A percentile compares a stretch with the other conserved stretches of the same genome.
Conservation (phyloP, 92 coral and sea anemone species). For the Pocillopora meandrina region DNA sequence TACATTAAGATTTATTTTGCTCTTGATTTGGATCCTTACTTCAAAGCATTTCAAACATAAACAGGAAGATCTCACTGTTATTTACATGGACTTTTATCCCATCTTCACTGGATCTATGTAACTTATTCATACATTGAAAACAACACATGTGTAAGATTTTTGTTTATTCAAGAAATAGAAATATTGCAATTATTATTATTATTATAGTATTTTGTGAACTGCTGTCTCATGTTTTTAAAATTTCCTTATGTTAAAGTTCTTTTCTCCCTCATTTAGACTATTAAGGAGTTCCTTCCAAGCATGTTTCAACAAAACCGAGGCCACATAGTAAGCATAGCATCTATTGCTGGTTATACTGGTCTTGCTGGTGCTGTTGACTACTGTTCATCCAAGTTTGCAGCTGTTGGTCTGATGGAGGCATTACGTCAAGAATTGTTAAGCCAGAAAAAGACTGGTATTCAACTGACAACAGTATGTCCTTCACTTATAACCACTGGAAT, state of each 20-base stretch:
- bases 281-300: conserved; percentile 78
- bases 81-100: too few relatives aligned
- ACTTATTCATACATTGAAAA: too few relatives aligned
- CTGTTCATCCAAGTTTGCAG: conserved; percentile 93
- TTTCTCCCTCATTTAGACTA: conserved; percentile 53
- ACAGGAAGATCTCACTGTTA: too few relatives aligned
- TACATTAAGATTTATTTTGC: too few relatives aligned
- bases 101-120: too few relatives aligned
- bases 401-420: conserved; percentile 90
- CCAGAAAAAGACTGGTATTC: conserved; percentile 61
- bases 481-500: conserved; percentile 87
- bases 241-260: neutral
- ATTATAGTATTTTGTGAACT: neutral
- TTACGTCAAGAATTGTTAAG: conserved; percentile 74
- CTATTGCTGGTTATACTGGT: conserved; percentile 77
- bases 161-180: neutral
- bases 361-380: conserved; percentile 85
- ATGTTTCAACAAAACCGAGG: conserved; percentile 88
- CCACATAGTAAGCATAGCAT: conserved; percentile 82
- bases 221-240: neutral
- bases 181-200: neutral
- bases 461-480: conserved; percentile 90
- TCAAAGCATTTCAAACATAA: too few relatives aligned
- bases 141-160: too few relatives aligned
- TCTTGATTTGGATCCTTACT: too few relatives aligned